Evolutionary conservation across 2,113 vertebrate genomes (phyloP).

Genomic region (Bolborhynchus lineola): DNA sequence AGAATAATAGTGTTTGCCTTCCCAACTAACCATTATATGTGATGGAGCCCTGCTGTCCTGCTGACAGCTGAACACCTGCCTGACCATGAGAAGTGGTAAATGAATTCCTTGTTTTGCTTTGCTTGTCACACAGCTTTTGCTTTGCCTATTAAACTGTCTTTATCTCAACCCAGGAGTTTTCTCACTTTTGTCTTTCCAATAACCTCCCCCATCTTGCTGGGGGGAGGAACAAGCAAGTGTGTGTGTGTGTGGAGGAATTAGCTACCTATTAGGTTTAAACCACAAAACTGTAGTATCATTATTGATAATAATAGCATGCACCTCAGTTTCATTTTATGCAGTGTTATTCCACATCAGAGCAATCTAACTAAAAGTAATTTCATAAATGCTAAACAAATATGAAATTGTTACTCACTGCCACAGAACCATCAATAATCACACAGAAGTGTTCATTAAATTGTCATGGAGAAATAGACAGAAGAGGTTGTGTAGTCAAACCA

Average conservation of each 20-base stretch:
- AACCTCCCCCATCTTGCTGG: neutral
- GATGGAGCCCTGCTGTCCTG: neutral
- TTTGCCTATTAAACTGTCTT: neutral
- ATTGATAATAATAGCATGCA: neutral
- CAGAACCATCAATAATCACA: neutral
- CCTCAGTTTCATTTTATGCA: neutral
- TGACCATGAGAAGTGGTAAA: neutral
- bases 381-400: neutral
- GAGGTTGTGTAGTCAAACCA: neutral
- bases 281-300: neutral
- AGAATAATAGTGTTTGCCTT: neutral
- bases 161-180: neutral
- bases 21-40: neutral
- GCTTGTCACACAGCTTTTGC: neutral
- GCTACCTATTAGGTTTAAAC: neutral
- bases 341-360: neutral
- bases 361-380: neutral
- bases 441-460: neutral
- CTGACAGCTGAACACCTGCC: neutral
- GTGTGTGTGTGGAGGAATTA: too few relatives aligned
- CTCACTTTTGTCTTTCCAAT: neutral
- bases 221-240: neutral
- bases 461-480: neutral
- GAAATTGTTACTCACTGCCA: neutral
- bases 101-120: neutral